A percentile compares a stretch with the other conserved stretches of the same genome.
Evolutionary conservation across 1,140 invertebrate genomes (phyloP).

Genomic region (Anoplolepis gracilipes): DNA sequence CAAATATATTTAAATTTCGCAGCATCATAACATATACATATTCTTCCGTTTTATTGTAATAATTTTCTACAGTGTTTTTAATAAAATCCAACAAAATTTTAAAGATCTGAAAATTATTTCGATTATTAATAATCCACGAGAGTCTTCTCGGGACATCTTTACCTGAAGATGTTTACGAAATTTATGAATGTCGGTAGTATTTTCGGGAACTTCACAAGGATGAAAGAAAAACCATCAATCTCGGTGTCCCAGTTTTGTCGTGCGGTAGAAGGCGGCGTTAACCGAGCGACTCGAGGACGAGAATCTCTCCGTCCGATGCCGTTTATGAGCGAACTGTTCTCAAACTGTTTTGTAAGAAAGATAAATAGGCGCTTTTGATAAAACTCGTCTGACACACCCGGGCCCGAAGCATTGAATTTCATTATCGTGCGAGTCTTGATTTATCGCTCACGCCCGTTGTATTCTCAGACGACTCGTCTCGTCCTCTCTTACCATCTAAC

Average conservation of each 20-base stretch:
- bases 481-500: background rate
- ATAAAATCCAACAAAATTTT: background rate
- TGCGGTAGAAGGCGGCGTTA: background rate
- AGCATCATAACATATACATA: background rate
- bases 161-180: slow-evolving; percentile 66
- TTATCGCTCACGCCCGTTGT: slow-evolving; percentile 58
- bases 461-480: background rate
- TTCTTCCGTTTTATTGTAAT: background rate
- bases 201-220: slow-evolving; percentile 50
- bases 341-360: slow-evolving; percentile 74
- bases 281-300: slow-evolving; percentile 39
- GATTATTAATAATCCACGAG: background rate
- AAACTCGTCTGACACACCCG: slow-evolving; percentile 63
- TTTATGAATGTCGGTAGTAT: slow-evolving; percentile 67
- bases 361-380: slow-evolving; percentile 73
- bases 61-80: background rate
- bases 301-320: slow-evolving; percentile 61
- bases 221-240: slow-evolving; percentile 72
- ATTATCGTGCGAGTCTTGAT: slow-evolving; percentile 67
- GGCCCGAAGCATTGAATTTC: slow-evolving; percentile 66
- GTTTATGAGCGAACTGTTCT: slow-evolving; percentile 73
- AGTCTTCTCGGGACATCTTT: slow-evolving; percentile 20
- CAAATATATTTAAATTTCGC: background rate
- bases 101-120: background rate
- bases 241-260: slow-evolving; percentile 60